phyloP scores from a whole-genome alignment of 2,113 vertebrate species.

The Podarcis raffonei region DNA sequence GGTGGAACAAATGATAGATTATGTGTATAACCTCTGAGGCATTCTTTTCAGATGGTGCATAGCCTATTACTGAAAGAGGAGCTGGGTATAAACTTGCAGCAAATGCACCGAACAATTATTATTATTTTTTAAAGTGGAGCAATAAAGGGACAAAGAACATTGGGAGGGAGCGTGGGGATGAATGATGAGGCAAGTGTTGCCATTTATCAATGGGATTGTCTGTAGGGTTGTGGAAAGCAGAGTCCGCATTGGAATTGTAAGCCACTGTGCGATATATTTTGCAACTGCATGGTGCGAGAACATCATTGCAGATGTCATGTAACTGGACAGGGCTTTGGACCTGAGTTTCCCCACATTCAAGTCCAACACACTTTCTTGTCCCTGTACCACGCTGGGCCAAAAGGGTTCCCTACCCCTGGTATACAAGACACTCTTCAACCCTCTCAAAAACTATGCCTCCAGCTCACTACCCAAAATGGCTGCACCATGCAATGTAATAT shows the following conservation, averaged over 20 bases:
- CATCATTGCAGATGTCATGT: background rate
- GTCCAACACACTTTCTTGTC: background rate
- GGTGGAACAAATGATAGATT: slow-evolving; percentile 37
- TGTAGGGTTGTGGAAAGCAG: background rate
- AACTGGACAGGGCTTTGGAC: background rate
- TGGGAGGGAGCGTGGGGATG: background rate
- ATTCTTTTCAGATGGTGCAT: slow-evolving; percentile 1
- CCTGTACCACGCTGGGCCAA: too few relatives aligned
- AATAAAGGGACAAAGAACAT: slow-evolving; percentile 5
- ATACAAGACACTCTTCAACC: background rate
- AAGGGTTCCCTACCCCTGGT: too few relatives aligned
- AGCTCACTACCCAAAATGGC: background rate
- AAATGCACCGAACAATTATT: background rate
- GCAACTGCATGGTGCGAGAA: background rate
- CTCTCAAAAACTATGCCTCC: background rate
- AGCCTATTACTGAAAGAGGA: slow-evolving; percentile 1
- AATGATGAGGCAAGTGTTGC: background rate
- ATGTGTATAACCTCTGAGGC: slow-evolving; percentile 2
- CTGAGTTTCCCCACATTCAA: background rate
- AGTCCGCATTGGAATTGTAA: background rate
- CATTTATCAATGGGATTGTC: slow-evolving; percentile 4
- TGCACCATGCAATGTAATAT: background rate
- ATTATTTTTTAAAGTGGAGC: background rate
- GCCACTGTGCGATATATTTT: background rate
- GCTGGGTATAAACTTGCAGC: slow-evolving; percentile 20